Base-by-base conservation (phyloP, 2,797 vertebrate genomes). In the Cryptoblepharus egeriae region DNA sequence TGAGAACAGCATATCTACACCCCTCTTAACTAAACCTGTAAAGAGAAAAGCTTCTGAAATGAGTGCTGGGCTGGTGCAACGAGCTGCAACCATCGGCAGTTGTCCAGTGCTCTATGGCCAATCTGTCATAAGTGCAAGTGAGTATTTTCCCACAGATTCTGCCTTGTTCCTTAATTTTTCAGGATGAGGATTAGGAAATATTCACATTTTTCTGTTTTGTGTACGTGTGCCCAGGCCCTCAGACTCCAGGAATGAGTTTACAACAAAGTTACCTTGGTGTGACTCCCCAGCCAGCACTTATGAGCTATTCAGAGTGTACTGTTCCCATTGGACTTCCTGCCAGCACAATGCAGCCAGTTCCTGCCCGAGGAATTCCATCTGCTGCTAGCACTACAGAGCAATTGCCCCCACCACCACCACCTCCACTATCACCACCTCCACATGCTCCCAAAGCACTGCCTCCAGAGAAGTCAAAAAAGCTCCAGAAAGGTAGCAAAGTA, bases 91-190 rank as follows among this genome's bases (percentile, higher is more conserved):
- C 58, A 99, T 99, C 24, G 98, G 98, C 77, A 99, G 98, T 91
- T 98, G 96, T 90, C 96, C 98, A 0, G 98, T 99, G 84, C 95
- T 99, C 64, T 99, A 99, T 91, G 97, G 96, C 77, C 98, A 99
- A 74, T 86, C 97, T 63, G 77, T 96, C 71, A 83, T 95, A 75
- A 93, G 88, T 60, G 79, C 97, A 92, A 93, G 97, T 98, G 88
- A 95, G 85, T 90, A 68, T 68, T 82, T 82, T 79, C 79, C 83
- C 0, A 69, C 74, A 0, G 28, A 83, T 0, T 70, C 67, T 80
- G 28, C 15, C 80, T 7, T 82, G 68, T 73, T 85, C 60, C 35
- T 80, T 18, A 11, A n/a, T 69, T 7, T 72, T 37, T 88, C 75
- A 69, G 72, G n/a, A 11, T 0, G 82, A 90, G 22, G 65, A 83